These are phyloP conservation scores for Enteromius radiatus DNA, from an alignment of 2,797 vertebrate genomes.

Conservation along the genomic window DNA sequence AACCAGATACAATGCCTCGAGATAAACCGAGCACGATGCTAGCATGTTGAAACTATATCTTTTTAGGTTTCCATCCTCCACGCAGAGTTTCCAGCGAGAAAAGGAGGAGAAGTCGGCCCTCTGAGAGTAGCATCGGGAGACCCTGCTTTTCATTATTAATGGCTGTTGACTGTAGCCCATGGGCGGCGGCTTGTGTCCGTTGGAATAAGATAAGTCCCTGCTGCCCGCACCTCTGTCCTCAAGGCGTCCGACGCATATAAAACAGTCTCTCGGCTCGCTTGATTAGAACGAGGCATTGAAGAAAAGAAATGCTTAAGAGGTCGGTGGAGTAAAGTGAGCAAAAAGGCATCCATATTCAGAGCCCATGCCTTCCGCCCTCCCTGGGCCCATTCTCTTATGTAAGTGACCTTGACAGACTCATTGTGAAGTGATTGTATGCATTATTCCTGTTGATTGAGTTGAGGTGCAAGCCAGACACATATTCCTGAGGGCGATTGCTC, in stretches of 20 bases:
- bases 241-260: conserved; percentile 37
- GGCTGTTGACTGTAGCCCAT: conserved; percentile 56
- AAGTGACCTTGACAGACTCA: conserved; percentile 57
- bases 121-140: conserved; percentile 21
- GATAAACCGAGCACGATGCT: conserved; percentile 3
- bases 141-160: conserved; percentile 57
- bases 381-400: conserved; percentile 46
- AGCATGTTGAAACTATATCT: conserved; percentile 26
- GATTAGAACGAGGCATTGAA: conserved; percentile 47
- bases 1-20: conserved; percentile 16
- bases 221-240: conserved; percentile 36
- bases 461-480: conserved; percentile 41
- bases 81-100: conserved; percentile 32
- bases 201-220: conserved; percentile 37
- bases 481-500: conserved; percentile 47
- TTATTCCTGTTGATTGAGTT: conserved; percentile 61
- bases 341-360: conserved; percentile 58
- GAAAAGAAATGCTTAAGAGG: conserved; percentile 30
- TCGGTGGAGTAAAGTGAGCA: conserved; percentile 35
- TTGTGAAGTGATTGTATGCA: conserved; percentile 53
- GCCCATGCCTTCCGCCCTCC: conserved; percentile 30
- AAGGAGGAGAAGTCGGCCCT: conserved; percentile 21
- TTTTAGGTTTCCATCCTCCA: conserved; percentile 27
- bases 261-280: conserved; percentile 33
- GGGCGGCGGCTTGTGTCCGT: conserved; percentile 43